Base-by-base conservation (phyloP, 2,113 vertebrate genomes). In the Alethe castanea region DNA sequence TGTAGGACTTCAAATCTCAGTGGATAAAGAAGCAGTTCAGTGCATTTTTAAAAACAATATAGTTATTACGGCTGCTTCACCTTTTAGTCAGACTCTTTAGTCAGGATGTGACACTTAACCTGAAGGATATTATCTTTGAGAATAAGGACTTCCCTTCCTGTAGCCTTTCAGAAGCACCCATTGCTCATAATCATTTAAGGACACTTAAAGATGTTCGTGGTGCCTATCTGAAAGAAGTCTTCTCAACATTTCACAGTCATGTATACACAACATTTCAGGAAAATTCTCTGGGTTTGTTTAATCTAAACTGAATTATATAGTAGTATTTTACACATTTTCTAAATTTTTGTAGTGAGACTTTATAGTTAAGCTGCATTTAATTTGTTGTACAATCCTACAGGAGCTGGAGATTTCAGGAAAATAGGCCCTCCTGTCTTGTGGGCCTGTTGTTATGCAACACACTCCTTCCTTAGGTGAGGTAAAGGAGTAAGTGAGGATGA, bases 141-240 rank as follows among this genome's bases (percentile, higher is more conserved):
- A 86, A 52, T 56, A 73, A 88, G 23, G 36, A 52, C 8, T 64
- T 60, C 14, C 6, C 11, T 67, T 77, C 11, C 12, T 42, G 6
- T 20, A 50, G 40, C 40, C 35, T 85, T 77, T 45, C 31, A 61
- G 70, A 74, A 85, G 19, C 40, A 69, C 36, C 3, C 26, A 14
- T 44, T 73, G 50, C 25, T 78, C 17, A 19, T 40, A 17, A 35
- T 29, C 15, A 45, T 29, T 67, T 44, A 38, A 67, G 26, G 13
- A 53, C 1, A 0, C 12, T 31, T 54, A 11, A 64, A 67, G 31
- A 6, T 71, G 8, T 61, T 26, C 0, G 0, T 12, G 6, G 7
- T 25, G 14, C 50, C 38, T 38, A 3, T 81, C 12, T 87, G 35
- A 88, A 54, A 56, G 24, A 74, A 56, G 28, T 19, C 64, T 73